phyloP scores from a whole-genome alignment of 2,888 invertebrate species.

The Euproctis similis region DNA sequence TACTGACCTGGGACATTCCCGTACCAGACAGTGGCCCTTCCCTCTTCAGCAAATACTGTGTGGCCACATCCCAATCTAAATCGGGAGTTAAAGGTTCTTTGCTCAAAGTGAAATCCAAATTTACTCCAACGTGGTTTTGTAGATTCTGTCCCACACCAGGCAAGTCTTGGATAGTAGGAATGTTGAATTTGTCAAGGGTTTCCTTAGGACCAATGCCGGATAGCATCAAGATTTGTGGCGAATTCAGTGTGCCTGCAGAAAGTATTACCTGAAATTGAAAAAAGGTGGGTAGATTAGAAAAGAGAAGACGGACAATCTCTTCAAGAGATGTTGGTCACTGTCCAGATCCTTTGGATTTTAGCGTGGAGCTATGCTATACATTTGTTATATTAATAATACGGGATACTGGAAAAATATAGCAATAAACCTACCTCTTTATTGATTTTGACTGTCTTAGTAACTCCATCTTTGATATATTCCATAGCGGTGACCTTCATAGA shows the following conservation, averaged over 20 bases:
- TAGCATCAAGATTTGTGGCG: conserved; percentile 79
- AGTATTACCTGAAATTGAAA: conserved; percentile 67
- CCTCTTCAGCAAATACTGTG: conserved; percentile 77
- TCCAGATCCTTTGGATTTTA: too few relatives aligned
- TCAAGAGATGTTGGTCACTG: too few relatives aligned
- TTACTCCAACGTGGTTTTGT: conserved; percentile 81
- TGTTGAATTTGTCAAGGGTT: conserved; percentile 74
- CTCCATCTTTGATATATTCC: conserved; percentile 74
- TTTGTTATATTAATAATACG: too few relatives aligned
- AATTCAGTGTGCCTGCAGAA: conserved; percentile 79
- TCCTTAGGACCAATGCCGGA: conserved; percentile 81
- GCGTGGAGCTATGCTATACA: too few relatives aligned
- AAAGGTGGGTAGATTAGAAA: too few relatives aligned
- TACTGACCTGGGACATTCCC: conserved; percentile 78
- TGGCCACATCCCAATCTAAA: conserved; percentile 77
- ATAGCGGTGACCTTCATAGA: conserved; percentile 75
- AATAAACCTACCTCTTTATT: conserved; percentile 68
- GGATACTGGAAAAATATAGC: too few relatives aligned
- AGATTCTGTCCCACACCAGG: conserved; percentile 82
- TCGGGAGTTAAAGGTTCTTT: conserved; percentile 70
- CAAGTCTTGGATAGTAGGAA: conserved; percentile 76
- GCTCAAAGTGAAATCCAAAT: conserved; percentile 70
- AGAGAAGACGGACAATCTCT: too few relatives aligned
- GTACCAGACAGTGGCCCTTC: conserved; percentile 79
- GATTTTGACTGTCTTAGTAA: conserved; percentile 58